Evolutionary conservation across 2,797 vertebrate species (phyloP).

Genomic region (Chelonia mydas): DNA sequence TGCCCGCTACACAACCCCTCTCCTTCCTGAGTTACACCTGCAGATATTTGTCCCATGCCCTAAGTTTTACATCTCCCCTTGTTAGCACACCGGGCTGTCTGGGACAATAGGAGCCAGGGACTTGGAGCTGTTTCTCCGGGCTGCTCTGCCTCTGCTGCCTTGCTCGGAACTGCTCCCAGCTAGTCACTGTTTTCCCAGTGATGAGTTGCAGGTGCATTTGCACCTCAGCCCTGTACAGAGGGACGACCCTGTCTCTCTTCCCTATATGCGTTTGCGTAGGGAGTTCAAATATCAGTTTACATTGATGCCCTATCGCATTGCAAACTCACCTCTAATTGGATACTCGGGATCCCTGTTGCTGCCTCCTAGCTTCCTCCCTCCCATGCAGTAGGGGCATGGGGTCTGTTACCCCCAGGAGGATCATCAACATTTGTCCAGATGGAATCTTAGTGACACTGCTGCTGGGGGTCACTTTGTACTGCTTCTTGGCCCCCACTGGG

Average conservation of each 20-base stretch:
- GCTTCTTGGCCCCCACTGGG: neutral
- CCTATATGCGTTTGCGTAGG: neutral
- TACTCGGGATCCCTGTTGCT: neutral
- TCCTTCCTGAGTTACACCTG: too few relatives aligned
- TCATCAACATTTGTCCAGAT: neutral
- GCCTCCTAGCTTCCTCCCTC: neutral
- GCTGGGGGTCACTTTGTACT: neutral
- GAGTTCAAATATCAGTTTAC: neutral
- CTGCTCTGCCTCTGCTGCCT: neutral
- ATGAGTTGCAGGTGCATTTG: neutral
- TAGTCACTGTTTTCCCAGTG: neutral
- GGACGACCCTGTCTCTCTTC: neutral
- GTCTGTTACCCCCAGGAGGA: neutral
- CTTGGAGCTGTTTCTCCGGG: neutral
- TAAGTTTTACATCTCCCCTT: neutral
- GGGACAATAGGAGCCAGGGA: neutral
- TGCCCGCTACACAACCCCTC: too few relatives aligned
- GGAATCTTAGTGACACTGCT: neutral
- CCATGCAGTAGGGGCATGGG: neutral
- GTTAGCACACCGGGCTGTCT: neutral
- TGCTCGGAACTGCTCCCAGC: neutral
- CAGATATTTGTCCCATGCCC: too few relatives aligned
- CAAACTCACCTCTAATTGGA: neutral
- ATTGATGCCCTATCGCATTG: neutral
- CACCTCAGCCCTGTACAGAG: neutral